phyloP scores from a whole-genome alignment of 2,888 invertebrate species.

The Micoletzkya japonica region DNA sequence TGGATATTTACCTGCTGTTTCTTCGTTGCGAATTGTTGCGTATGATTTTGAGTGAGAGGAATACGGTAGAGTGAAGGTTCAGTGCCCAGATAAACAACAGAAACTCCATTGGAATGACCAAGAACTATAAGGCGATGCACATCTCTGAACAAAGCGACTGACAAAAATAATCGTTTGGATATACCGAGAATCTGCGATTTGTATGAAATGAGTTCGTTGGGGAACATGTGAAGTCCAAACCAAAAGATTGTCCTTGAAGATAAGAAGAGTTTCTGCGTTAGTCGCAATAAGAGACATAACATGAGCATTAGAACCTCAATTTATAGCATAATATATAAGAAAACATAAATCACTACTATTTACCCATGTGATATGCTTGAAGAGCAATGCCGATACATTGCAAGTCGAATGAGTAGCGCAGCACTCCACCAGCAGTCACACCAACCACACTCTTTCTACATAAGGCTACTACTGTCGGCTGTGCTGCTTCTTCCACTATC shows the following conservation, averaged over 20 bases:
- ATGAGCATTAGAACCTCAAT: background rate
- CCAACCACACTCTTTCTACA: slow-evolving; percentile 29
- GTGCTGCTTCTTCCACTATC: slow-evolving; percentile 28
- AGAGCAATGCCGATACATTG: slow-evolving; percentile 35
- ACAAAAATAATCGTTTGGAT: background rate
- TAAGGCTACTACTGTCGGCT: slow-evolving; percentile 35
- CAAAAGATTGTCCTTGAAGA: slow-evolving; percentile 37
- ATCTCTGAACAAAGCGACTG: slow-evolving; percentile 2
- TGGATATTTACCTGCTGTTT: slow-evolving; percentile 6
- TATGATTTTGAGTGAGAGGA: slow-evolving; percentile 23
- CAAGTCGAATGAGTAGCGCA: slow-evolving; percentile 32
- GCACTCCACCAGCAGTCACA: background rate
- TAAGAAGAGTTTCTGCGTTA: slow-evolving; percentile 33
- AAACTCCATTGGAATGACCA: background rate
- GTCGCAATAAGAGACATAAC: slow-evolving; percentile 31
- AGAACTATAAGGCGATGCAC: background rate
- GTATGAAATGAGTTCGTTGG: slow-evolving; percentile 19
- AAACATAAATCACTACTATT: background rate
- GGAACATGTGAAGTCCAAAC: slow-evolving; percentile 43
- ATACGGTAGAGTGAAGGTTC: slow-evolving; percentile 28
- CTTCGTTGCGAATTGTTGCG: slow-evolving; percentile 10
- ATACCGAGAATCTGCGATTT: slow-evolving; percentile 12
- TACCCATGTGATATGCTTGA: background rate
- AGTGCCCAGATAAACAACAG: slow-evolving; percentile 41
- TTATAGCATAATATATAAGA: background rate